A percentile compares a stretch with the other conserved stretches of the same genome.
phyloP scores from a whole-genome alignment of 1,140 invertebrate genomes.

The Chymomyza costata region DNA sequence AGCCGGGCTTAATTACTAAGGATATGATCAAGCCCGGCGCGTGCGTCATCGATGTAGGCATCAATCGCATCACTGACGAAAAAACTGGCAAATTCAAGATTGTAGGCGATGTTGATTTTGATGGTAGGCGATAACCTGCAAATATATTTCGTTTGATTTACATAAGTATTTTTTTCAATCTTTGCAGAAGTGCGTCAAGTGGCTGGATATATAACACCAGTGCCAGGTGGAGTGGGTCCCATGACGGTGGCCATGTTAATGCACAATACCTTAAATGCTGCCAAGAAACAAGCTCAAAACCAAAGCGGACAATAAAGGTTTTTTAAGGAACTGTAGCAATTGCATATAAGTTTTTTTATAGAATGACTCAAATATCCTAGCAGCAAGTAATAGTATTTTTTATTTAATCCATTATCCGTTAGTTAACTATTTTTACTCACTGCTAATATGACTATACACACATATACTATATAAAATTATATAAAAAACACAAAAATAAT shows the following conservation, averaged over 20 bases:
- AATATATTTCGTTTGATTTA: no score
- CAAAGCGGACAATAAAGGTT: constrained; percentile 2
- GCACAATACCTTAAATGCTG: constrained; percentile 87
- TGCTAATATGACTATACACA: constrained; percentile 6
- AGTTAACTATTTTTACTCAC: constrained; percentile 2
- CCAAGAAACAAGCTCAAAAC: constrained; percentile 73
- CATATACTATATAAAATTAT: constrained; percentile 3
- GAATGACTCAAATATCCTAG: constrained; percentile 9
- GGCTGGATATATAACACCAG: constrained; percentile 88
- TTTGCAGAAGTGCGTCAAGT: constrained; percentile 83
- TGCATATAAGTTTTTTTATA: constrained; percentile 4
- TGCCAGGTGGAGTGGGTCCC: constrained; percentile 92
- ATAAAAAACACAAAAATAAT: constrained; percentile 8
- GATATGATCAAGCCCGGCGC: constrained; percentile 94
- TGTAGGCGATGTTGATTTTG: constrained; percentile 93
- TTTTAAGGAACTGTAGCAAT: background rate
- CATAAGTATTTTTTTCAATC: constrained; percentile 24
- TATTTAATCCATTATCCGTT: constrained; percentile 41
- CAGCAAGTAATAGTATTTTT: constrained; percentile 48
- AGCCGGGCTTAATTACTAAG: constrained; percentile 86
- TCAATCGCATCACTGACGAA: constrained; percentile 82
- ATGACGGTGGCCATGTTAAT: constrained; percentile 94
- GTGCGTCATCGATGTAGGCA: constrained; percentile 91
- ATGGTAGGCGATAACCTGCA: no score
- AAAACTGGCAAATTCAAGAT: constrained; percentile 82